Base-by-base conservation (phyloP, 53 echinoderm and acorn worm species). In the Echinometra lucunter region DNA sequence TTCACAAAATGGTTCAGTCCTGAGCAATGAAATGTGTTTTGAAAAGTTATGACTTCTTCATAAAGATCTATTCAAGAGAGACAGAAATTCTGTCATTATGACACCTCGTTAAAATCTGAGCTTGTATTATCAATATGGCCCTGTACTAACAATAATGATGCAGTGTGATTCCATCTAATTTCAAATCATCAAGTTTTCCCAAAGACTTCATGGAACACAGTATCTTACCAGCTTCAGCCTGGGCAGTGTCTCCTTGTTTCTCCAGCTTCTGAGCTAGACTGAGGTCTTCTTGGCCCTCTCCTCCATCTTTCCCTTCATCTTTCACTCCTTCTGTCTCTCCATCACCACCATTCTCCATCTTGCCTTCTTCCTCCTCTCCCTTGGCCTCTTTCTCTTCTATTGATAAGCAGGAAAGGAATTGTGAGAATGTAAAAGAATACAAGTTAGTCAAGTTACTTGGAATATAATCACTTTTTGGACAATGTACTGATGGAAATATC, bases 211-310 rank as follows among this genome's bases (percentile, higher is more conserved):
- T n/a, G n/a, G n/a, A n/a, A n/a, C n/a, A n/a, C n/a, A n/a, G n/a
- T n/a, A n/a, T 70, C 81, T 94, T 45, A 94, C 94, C 82, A 11
- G 63, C 25, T 6, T 94, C 94, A 28, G 85, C 42, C 93, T 34
- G 80, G n/a, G 93, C 80, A 17, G 93, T 28, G 45, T 94, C 94
- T 45, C 58, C 94, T 63, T 94, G 94, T 58, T 94, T 94, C 85
- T 94, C 94, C 42, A 94, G 85, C 94, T 82, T 94, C 94, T 94
- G 82, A 23, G 94, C 94, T 42, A 94, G 94, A 66, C 56, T 83
- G 1, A 94, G 94, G 30, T 94, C 94, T n/a, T 93, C 93, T 55
- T 47, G 55, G 6, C 75, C 93, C 37, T 93, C 93, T 34, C 55
- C 57, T 78, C 53, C 93, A 35, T 74, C 93, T 2, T 92, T 57